A percentile compares a stretch with the other conserved stretches of the same genome.
phyloP scores from a whole-genome alignment of 92 coral and sea anemone genomes.

The Meandrina meandrites region DNA sequence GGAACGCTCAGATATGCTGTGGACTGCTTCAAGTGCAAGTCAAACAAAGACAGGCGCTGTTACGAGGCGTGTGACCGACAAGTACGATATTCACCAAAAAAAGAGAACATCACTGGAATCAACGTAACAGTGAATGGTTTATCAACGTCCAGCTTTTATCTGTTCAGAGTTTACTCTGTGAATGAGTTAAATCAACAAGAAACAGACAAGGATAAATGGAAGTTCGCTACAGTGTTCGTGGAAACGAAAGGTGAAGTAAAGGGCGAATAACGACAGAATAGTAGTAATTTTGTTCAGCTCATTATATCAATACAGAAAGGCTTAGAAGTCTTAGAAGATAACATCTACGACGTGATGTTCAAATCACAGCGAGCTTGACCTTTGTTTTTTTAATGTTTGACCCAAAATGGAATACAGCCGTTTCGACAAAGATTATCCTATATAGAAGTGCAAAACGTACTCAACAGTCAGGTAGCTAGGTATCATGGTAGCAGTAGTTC shows the following conservation, averaged over 20 bases:
- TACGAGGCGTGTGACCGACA: conserved; percentile 49
- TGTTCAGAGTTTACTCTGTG: conserved; percentile 70
- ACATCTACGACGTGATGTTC: too few relatives aligned
- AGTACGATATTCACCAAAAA: conserved; percentile 43
- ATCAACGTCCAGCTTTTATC: conserved; percentile 38
- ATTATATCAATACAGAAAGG: too few relatives aligned
- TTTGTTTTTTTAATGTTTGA: too few relatives aligned
- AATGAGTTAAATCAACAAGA: conserved; percentile 44
- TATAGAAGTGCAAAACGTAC: too few relatives aligned
- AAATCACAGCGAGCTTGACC: too few relatives aligned
- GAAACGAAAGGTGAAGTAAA: conserved; percentile 26
- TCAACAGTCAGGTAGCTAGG: too few relatives aligned
- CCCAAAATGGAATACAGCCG: too few relatives aligned
- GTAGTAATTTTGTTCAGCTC: too few relatives aligned
- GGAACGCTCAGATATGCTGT: conserved; percentile 35
- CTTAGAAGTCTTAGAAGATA: too few relatives aligned
- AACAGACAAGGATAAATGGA: conserved; percentile 53
- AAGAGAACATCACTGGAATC: conserved; percentile 28
- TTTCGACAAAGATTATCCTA: too few relatives aligned
- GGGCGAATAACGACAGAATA: too few relatives aligned
- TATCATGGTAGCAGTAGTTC: too few relatives aligned
- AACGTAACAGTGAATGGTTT: conserved; percentile 65
- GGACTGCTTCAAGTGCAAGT: conserved; percentile 65
- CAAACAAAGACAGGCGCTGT: conserved; percentile 46
- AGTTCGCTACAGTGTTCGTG: conserved; percentile 42